Percentiles rank a stretch among this genome's conserved stretches.
These are phyloP conservation scores for Zapornia atra DNA, from an alignment of 2,113 vertebrate genomes.

Conservation along the genomic window DNA sequence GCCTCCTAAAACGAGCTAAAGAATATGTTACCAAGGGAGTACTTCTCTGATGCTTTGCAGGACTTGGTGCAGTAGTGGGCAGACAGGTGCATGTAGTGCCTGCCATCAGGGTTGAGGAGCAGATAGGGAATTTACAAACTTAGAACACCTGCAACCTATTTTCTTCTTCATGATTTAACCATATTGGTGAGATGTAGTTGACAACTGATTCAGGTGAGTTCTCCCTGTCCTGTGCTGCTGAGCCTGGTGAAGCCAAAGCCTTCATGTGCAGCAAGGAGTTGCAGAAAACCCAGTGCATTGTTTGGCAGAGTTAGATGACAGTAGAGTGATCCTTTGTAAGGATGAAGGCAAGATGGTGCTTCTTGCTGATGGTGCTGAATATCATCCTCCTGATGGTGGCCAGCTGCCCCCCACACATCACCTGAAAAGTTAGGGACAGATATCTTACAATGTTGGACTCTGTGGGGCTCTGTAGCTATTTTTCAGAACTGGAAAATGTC, in stretches of 20 bases:
- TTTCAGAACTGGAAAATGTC: not conserved
- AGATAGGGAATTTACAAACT: not conserved
- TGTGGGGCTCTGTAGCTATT: not conserved
- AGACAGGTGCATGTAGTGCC: not conserved
- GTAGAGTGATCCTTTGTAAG: not conserved
- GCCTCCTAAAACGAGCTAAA: not conserved
- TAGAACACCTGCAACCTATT: not conserved
- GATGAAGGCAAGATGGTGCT: not conserved
- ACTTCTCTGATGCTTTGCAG: not conserved
- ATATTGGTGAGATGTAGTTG: not conserved
- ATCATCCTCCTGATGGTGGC: not conserved
- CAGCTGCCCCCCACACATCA: not conserved
- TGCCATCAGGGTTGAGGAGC: not conserved
- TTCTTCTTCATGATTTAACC: not conserved
- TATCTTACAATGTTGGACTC: not conserved
- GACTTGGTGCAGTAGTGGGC: not conserved
- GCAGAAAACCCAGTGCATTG: not conserved
- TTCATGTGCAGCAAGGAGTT: not conserved
- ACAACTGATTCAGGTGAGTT: not conserved
- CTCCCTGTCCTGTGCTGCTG: not conserved
- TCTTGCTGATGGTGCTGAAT: not conserved
- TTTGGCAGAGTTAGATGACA: not conserved
- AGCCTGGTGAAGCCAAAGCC: not conserved
- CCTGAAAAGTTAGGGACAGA: not conserved
- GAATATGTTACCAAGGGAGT: not conserved